Evolutionary conservation across 2,113 vertebrate species (phyloP), one percentile per base, ranked within the genome.

Genomic region (Alligator mississippiensis): DNA sequence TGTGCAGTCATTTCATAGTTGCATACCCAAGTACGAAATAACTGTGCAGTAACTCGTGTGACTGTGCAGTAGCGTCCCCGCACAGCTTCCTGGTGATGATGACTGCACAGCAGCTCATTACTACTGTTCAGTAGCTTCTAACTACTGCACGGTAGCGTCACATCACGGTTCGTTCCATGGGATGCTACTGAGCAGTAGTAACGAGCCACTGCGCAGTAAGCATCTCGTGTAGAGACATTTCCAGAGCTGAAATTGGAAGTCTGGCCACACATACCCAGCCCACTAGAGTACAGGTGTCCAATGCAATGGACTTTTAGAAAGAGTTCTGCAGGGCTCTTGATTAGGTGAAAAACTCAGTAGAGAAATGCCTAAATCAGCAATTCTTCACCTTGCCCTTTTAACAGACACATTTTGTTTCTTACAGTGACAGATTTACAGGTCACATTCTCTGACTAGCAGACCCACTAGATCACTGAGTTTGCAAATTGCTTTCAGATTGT

Each of bases 401-500:
- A 24, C 9, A 30, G 79, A 47, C 6, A 74, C 21, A 8, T 78
- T 90, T 22, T 10, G 77, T 82, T 76, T 34, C 64, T 66, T 64
- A 58, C 14, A 64, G 63, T 12, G 30, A 3, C 21, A 4, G n/a
- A 17, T 77, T 30, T 60, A 78, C 59, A 28, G 80, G 27, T 78
- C 6, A 8, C 11, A 18, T 12, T 88, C 79, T 82, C 30, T 27
- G 24, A 28, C 10, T 38, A 13, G n/a, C 70, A 75, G 55, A 77
- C 3, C n/a, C 80, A 66, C 14, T 47, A 79, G 80, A 27, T 28
- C 94, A 77, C 38, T 76, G 82, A 95, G 55, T 27, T 24, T 75
- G 77, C 47, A 58, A 89, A 88, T 84, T 94, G 25, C 27, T 88
- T 87, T 74, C 17, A 47, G 60, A 89, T 76, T 30, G 47, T 93